Evolutionary conservation across 1,140 invertebrate genomes (phyloP).

Genomic region (Aphelenchoides fujianensis): DNA sequence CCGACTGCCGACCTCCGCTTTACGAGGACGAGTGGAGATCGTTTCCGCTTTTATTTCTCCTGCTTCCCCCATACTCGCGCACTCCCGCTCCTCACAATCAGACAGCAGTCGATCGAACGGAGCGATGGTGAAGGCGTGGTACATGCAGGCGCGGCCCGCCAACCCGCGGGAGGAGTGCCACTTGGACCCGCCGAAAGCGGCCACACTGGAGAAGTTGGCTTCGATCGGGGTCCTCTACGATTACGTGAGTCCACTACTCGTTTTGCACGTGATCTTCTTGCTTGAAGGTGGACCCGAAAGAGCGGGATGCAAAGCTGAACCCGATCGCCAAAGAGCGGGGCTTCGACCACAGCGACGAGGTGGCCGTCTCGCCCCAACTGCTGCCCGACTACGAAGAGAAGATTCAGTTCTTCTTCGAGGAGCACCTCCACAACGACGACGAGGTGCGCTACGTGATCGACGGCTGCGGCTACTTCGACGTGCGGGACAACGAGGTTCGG

Average conservation of each 20-base stretch:
- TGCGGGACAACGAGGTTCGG: constrained; percentile 73
- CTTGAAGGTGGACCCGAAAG: constrained; percentile 37
- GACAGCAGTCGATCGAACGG: neutral
- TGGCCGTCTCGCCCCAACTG: constrained; percentile 77
- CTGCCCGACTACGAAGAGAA: constrained; percentile 84
- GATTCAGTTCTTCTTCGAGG: constrained; percentile 83
- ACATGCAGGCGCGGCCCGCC: constrained; percentile 70
- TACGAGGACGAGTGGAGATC: neutral
- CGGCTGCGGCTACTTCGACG: constrained; percentile 93
- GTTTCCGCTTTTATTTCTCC: neutral
- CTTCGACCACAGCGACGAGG: constrained; percentile 84
- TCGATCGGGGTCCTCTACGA: constrained; percentile 78
- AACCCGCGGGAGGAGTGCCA: constrained; percentile 79
- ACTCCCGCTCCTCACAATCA: no score
- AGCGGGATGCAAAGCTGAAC: constrained; percentile 68
- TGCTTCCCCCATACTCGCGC: neutral
- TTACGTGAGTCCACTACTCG: constrained; percentile 39
- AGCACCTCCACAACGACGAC: constrained; percentile 95
- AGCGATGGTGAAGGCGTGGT: constrained; percentile 80
- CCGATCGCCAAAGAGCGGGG: constrained; percentile 74
- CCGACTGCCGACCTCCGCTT: neutral
- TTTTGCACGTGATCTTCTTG: neutral
- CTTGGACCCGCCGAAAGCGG: constrained; percentile 70
- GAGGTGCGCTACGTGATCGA: constrained; percentile 84
- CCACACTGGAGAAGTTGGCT: constrained; percentile 71